A percentile compares a stretch with the other conserved stretches of the same genome.
Evolutionary conservation across 2,888 invertebrate genomes (phyloP).

Genomic region (Brachycybe producta): DNA sequence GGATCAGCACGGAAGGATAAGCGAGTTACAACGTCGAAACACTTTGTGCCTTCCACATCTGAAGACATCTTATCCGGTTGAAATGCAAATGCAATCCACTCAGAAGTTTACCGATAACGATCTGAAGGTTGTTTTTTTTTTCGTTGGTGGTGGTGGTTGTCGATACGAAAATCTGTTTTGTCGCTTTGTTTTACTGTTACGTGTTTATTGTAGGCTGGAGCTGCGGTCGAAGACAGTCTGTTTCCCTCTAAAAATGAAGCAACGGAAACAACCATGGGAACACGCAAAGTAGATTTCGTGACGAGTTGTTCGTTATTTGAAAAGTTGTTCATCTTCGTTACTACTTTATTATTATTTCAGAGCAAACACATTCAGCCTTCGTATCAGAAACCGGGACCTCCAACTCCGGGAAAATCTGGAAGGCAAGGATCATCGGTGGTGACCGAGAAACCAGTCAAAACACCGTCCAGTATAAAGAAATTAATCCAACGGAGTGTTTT

Average conservation of each 20-base stretch:
- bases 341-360: background rate
- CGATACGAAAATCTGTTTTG: background rate
- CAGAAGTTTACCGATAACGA: constrained; percentile 12
- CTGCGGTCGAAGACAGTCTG: background rate
- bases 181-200: no score
- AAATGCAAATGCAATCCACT: constrained; percentile 26
- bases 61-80: constrained; percentile 34
- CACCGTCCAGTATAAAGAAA: constrained; percentile 15
- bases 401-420: constrained; percentile 14
- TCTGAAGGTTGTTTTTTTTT: constrained; percentile 10
- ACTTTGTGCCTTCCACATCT: constrained; percentile 35
- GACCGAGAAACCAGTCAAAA: constrained; percentile 6
- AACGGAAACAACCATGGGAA: no score
- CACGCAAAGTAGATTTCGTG: no score
- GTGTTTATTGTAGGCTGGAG: background rate
- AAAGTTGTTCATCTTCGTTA: background rate
- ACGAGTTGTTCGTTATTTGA: no score
- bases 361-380: constrained; percentile 4
- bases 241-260: no score
- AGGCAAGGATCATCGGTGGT: background rate
- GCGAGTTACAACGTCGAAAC: constrained; percentile 33
- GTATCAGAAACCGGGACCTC: constrained; percentile 18
- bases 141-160: background rate
- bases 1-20: constrained; percentile 29
- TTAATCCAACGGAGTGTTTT: background rate